A percentile compares a stretch with the other conserved stretches of the same genome.
These are phyloP conservation scores for Morbakka virulenta DNA, from an alignment of 30 jellyfish, hydroid and myxozoan genomes.

Conservation along the genomic window DNA sequence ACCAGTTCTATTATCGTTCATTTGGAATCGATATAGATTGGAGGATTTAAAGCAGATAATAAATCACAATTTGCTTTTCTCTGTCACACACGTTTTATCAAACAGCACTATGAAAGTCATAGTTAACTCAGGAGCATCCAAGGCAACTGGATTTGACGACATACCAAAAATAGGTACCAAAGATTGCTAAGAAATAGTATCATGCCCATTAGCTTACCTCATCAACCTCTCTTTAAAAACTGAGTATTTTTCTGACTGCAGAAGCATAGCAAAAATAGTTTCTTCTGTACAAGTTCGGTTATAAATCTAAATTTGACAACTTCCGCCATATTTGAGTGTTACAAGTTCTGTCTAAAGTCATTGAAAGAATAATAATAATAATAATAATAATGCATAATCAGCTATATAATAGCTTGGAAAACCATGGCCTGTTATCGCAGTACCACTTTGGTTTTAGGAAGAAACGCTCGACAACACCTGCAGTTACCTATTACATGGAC, in stretches of 20 bases:
- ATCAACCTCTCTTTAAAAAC: no score
- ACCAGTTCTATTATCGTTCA: slow-evolving; percentile 7
- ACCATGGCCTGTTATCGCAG: slow-evolving; percentile 10
- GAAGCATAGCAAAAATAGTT: slow-evolving; percentile 15
- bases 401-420: slow-evolving; percentile 10
- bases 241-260: slow-evolving; percentile 23
- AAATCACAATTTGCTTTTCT: no score
- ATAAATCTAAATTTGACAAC: slow-evolving; percentile 16
- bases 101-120: slow-evolving; percentile 2
- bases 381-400: slow-evolving; percentile 22
- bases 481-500: slow-evolving; percentile 14
- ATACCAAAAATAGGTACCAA: not conserved
- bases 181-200: slow-evolving; percentile 9
- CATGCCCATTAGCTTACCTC: no score
- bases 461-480: no score
- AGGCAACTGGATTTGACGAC: slow-evolving; percentile 13
- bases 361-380: not conserved
- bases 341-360: slow-evolving; percentile 8
- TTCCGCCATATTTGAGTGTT: slow-evolving; percentile 17
- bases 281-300: slow-evolving; percentile 9
- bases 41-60: slow-evolving; percentile 2
- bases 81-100: no score
- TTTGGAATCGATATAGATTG: not conserved
- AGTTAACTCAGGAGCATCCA: no score
- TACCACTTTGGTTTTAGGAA: slow-evolving; percentile 22